Conservation (phyloP, 2,888 invertebrate genomes). For the Saturnia pavonia region DNA sequence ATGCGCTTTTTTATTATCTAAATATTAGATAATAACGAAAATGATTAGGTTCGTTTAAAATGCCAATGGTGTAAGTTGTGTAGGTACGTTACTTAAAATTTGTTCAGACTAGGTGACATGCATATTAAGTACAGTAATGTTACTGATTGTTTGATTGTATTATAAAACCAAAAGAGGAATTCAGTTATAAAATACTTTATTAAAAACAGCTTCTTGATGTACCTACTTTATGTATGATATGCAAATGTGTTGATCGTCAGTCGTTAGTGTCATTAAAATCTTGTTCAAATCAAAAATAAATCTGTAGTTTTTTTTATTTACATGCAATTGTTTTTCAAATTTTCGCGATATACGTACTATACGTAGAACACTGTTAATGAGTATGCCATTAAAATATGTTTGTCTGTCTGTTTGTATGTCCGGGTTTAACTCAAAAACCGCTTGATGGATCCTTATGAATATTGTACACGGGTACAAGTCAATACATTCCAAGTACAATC, state of each 20-base stretch:
- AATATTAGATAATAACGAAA: not conserved
- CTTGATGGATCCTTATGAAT: too few species aligned
- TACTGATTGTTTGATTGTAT: not conserved
- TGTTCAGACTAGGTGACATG: not conserved
- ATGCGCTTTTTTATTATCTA: not conserved
- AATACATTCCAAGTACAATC: too few species aligned
- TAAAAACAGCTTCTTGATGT: not conserved
- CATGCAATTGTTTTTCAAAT: too few species aligned
- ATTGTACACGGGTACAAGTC: too few species aligned
- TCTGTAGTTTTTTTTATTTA: too few species aligned
- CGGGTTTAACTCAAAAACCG: too few species aligned
- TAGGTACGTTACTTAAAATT: not conserved
- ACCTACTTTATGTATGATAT: not conserved
- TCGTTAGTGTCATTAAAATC: not conserved
- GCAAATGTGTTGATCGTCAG: not conserved
- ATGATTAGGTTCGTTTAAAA: not conserved
- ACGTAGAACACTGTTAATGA: too few species aligned
- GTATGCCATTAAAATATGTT: too few species aligned
- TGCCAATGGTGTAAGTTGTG: not conserved
- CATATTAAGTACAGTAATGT: not conserved
- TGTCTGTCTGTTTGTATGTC: too few species aligned
- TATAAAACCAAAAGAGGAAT: not conserved
- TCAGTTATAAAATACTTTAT: not conserved
- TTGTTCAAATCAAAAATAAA: too few species aligned
- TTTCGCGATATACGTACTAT: too few species aligned